Conservation (phyloP, 1,140 invertebrate species). For the Papilio helenus region DNA sequence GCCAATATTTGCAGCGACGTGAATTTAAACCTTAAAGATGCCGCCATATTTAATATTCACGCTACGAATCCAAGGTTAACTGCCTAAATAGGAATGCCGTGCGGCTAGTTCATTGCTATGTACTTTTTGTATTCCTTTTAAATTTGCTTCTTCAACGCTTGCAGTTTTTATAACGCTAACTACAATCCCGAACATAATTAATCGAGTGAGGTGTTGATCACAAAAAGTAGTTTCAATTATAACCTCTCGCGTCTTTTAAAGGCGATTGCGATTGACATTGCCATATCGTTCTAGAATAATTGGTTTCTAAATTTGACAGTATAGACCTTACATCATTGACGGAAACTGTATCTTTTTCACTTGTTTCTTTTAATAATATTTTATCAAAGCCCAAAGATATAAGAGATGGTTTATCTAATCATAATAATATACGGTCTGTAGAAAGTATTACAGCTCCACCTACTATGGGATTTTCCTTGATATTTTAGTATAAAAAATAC, state of each 20-base stretch:
- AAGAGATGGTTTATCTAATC: neutral
- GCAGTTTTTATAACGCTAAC: conserved; percentile 33
- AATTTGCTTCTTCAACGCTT: conserved; percentile 24
- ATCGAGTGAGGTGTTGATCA: conserved; percentile 15
- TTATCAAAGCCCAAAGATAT: neutral
- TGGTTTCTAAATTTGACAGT: neutral
- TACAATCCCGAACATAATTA: conserved; percentile 9
- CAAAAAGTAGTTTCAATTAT: conserved; percentile 4
- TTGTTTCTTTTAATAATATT: neutral
- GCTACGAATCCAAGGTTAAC: conserved; percentile 34
- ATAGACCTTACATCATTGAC: neutral
- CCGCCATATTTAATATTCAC: conserved; percentile 38
- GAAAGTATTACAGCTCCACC: neutral
- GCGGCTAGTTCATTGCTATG: conserved; percentile 34
- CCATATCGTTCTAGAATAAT: neutral
- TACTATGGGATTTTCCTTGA: neutral
- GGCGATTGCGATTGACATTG: neutral
- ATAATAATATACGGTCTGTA: neutral
- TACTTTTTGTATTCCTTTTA: conserved; percentile 29
- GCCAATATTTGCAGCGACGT: conserved; percentile 35
- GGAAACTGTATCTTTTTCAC: neutral
- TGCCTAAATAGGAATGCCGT: conserved; percentile 39
- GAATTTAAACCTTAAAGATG: conserved; percentile 32
- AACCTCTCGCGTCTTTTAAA: neutral
- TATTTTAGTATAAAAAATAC: neutral